Evolutionary conservation across 2,113 vertebrate species (phyloP).

Genomic region (Lasiurus cinereus): DNA sequence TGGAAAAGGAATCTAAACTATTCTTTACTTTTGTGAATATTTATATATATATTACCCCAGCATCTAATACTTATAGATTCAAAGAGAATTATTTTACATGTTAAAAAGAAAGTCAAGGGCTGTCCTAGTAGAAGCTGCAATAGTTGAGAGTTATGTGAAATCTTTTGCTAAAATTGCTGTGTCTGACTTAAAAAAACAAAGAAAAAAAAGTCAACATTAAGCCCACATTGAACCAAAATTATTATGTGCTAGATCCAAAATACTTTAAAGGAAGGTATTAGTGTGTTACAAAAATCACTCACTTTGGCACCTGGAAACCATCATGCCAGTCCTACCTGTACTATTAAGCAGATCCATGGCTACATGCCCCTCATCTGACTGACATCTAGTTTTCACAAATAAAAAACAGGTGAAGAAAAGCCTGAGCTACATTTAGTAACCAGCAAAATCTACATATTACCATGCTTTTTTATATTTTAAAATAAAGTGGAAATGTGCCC

Average conservation of each 20-base stretch:
- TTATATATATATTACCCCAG: slow-evolving; percentile 22
- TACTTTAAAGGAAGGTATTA: neutral
- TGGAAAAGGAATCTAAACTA: slow-evolving; percentile 47
- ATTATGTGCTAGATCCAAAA: neutral
- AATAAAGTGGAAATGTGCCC: neutral
- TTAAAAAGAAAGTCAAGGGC: neutral
- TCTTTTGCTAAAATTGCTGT: neutral
- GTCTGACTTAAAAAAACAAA: neutral
- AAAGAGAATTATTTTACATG: neutral
- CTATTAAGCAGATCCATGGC: neutral
- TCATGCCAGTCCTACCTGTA: neutral
- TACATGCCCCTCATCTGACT: neutral
- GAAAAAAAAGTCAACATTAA: neutral
- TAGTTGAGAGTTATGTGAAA: neutral
- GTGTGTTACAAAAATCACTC: neutral
- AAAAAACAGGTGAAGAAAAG: neutral
- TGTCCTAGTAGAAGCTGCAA: neutral
- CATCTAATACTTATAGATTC: neutral
- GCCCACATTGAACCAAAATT: neutral
- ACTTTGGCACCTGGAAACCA: neutral
- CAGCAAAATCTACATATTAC: neutral
- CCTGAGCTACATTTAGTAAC: neutral
- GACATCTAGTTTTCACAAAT: neutral
- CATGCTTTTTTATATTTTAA: neutral
- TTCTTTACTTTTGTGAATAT: slow-evolving; percentile 51